Base-by-base conservation (phyloP, 1,140 invertebrate genomes). In the Bacillus rossius region DNA sequence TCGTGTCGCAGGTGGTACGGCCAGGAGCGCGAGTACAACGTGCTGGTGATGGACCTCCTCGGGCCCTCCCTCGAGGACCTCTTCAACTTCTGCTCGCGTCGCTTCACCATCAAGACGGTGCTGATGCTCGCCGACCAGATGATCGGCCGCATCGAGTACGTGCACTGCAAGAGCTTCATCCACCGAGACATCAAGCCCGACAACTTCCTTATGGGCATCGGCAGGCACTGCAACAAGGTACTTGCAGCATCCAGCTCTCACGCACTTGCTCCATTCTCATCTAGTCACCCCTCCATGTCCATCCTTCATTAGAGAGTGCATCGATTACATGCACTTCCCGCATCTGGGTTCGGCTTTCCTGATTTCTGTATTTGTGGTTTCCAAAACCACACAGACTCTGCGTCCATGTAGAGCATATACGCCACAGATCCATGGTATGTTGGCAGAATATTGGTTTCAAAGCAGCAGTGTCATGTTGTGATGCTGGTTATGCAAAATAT, bases 141-240 rank as follows among this genome's bases (percentile, higher is more conserved):
- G 87, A 87, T 91, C 64, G 86, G 85, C 13, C 84, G 95, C 68
- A 88, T 98, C 68, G 93, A 97, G 76, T 97, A 87, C 76, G 89
- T 98, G 64, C 96, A 98, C 76, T 88, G 88, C 69, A 96, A 96
- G 77, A 92, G 92, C 71, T 98, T 97, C 77, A 98, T 98, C 68
- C 95, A 98, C 79, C 87, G 96, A 69, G 90, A 93, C 72, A 95
- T 96, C 67, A 95, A 96, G 71, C 94, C 94, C 29, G 96, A 99
- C 73, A 99, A 99, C 77, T 99, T 99, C 79, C 81, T 99, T 53
- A 98, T 98, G 95, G 94, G 95, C 64, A 96, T 95, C 72, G 93
- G 93, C 2, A 84, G 92, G 56, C 92, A 96, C 68, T 96, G 93
- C 78, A 96, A 96, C 75, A 95, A 95, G 78, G 84, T 85, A 74